Conservation (phyloP, 2,888 invertebrate genomes). For the Athalia circularis region DNA sequence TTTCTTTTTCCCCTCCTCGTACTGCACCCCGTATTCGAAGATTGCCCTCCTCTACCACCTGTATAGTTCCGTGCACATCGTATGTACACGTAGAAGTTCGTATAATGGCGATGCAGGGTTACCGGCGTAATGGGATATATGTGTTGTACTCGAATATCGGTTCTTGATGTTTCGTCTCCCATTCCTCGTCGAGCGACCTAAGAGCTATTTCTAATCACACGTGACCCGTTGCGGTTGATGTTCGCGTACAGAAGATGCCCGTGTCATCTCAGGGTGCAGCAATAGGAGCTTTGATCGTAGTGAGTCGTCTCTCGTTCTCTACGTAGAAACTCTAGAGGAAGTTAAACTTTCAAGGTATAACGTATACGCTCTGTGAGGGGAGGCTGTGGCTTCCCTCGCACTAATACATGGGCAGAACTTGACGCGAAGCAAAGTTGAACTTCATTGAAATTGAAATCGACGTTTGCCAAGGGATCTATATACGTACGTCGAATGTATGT, state of each 20-base stretch:
- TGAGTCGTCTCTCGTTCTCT: neutral
- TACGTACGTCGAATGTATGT: neutral
- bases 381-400: slow-evolving; percentile 1
- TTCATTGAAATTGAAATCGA: slow-evolving; percentile 30
- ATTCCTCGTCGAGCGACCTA: no score
- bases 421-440: slow-evolving; percentile 21
- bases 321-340: slow-evolving; percentile 15
- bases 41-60: slow-evolving; percentile 52
- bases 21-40: neutral
- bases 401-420: neutral
- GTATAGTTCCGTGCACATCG: no score
- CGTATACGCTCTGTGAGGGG: neutral
- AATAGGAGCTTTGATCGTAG: neutral
- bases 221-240: no score
- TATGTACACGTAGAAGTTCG: no score
- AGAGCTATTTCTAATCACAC: no score
- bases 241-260: no score
- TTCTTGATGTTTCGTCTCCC: no score
- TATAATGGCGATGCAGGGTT: no score
- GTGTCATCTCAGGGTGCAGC: neutral
- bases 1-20: slow-evolving; percentile 56
- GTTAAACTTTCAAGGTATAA: neutral
- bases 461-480: slow-evolving; percentile 15
- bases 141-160: no score
- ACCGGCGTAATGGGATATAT: no score